These are phyloP conservation scores for Eupithecia vulgata DNA, from an alignment of 2,888 invertebrate species.

Conservation along the genomic window DNA sequence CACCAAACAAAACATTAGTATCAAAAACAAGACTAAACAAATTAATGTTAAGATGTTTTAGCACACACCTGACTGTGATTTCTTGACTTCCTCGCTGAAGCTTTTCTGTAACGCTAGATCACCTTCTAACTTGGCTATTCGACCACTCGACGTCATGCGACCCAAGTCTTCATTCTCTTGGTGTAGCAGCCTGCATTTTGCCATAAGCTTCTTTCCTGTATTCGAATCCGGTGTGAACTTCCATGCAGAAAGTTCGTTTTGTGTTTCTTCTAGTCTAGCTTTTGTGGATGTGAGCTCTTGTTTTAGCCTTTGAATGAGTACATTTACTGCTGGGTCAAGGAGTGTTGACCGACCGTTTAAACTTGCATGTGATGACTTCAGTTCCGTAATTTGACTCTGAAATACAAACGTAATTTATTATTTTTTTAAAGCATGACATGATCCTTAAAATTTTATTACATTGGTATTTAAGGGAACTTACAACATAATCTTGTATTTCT, in stretches of 20 bases:
- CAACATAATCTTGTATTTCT: conserved; percentile 97
- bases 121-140: conserved; percentile 97
- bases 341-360: conserved; percentile 88
- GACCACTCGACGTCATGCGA: conserved; percentile 96
- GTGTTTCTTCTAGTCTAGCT: conserved; percentile 97
- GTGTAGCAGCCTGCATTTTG: conserved; percentile 96
- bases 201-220: conserved; percentile 98
- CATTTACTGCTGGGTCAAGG: conserved; percentile 97
- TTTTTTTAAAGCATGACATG: neutral
- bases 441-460: neutral
- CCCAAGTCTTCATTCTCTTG: conserved; percentile 99
- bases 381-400: conserved; percentile 96
- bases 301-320: conserved; percentile 94
- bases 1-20: conserved; percentile 3
- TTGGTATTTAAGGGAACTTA: conserved; percentile 78
- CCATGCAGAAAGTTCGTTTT: conserved; percentile 99
- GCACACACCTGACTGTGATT: conserved; percentile 94
- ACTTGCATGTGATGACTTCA: conserved; percentile 95
- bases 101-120: conserved; percentile 97
- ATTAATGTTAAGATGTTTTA: conserved; percentile 2
- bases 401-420: conserved; percentile 43
- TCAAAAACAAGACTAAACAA: neutral
- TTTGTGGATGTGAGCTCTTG: conserved; percentile 95
- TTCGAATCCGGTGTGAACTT: conserved; percentile 99
- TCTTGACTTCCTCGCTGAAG: conserved; percentile 97